These are phyloP conservation scores for Tachina grossa DNA, from an alignment of 2,888 invertebrate genomes.

Conservation along the genomic window DNA sequence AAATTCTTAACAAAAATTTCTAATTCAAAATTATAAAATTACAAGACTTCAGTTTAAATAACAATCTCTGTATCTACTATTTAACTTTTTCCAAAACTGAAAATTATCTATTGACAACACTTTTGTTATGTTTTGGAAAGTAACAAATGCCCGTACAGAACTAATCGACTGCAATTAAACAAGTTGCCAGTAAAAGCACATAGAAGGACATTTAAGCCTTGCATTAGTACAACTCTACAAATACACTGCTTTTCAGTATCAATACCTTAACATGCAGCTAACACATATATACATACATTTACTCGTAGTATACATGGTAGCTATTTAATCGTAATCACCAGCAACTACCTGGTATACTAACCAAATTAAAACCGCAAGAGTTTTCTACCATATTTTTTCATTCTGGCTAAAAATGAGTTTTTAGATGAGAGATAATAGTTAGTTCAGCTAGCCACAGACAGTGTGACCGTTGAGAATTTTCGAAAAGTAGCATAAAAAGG, in stretches of 20 bases:
- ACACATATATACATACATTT: background rate
- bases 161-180: background rate
- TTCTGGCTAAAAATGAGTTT: conserved; percentile 32
- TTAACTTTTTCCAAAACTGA: background rate
- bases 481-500: too few species aligned
- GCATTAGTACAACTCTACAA: background rate
- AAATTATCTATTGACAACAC: background rate
- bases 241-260: background rate
- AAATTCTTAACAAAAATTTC: background rate
- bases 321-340: background rate
- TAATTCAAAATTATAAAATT: background rate
- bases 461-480: too few species aligned
- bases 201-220: conserved; percentile 11
- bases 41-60: background rate
- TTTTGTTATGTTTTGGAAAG: background rate
- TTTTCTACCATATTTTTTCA: conserved; percentile 29
- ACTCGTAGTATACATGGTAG: background rate
- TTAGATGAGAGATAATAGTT: conserved; percentile 2
- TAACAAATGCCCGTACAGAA: background rate
- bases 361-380: conserved; percentile 40
- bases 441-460: too few species aligned
- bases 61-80: background rate
- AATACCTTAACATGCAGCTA: background rate
- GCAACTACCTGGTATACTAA: background rate
- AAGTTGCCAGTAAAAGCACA: background rate